Evolutionary conservation across 2,888 invertebrate genomes (phyloP), one percentile per base, ranked within the genome.

Genomic region (Tupiocoris notatus): DNA sequence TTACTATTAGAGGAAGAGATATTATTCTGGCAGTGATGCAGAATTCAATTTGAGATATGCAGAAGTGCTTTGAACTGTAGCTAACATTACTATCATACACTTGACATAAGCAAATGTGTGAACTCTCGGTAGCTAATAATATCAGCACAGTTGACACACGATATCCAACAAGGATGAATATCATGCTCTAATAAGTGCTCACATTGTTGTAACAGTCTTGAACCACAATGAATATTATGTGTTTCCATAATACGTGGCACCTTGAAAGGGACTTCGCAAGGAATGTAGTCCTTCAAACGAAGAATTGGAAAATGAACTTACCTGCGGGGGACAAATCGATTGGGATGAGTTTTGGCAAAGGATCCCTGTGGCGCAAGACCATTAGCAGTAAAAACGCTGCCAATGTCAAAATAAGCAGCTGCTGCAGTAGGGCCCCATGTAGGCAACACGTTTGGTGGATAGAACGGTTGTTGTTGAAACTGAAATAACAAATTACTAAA

Each of bases 321-420:
- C 76, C 68, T 79, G 39, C 79, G 70, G 24, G 79, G 78, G 21
- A 78, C 77, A 63, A 77, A 81, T 77, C 81, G 78, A 73, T 79
- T 77, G 68, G 80, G 81, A 62, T 81, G 80, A 21, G 77, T 68
- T 82, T 89, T 89, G 77, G 84, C 82, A 82, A 88, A 90, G 73
- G 89, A 85, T 76, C 87, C 86, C 83, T 90, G 90, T 66, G 90
- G 91, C 77, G 91, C 87, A 80, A 92, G 85, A 76, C 91, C 91
- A 84, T 92, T 92, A 81, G 91, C 87, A 78, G 90, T 88, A 84
- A 91, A 91, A 79, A 92, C 89, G 83, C 89, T 87, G 80, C 89
- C 87, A 82, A 91, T 88, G 80, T 91, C 90, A 81, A 88, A 90
- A 82, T 87, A 91, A 80, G 88, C 86, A 71, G 84, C 83, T 78